A percentile compares a stretch with the other conserved stretches of the same genome.
Evolutionary conservation across 92 coral and sea anemone genomes (phyloP).

Genomic region (Epizoanthus fatuus): DNA sequence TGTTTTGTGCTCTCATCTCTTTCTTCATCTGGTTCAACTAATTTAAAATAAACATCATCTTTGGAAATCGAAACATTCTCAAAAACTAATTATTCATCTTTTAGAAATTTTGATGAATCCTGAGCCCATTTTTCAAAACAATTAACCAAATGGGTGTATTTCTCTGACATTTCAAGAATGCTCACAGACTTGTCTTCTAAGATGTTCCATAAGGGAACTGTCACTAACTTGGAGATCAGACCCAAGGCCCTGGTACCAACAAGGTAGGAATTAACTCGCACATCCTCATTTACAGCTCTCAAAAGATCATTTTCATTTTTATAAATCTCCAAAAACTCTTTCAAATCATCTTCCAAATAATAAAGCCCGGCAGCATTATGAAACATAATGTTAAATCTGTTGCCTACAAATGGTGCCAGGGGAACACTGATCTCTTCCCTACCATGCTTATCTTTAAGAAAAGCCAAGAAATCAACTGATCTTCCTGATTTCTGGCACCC

Average conservation of each 20-base stretch:
- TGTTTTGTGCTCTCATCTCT: constrained; percentile 28
- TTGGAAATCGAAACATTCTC: background rate
- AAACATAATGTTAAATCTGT: constrained; percentile 47
- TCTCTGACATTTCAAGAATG: constrained; percentile 35
- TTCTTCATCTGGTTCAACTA: background rate
- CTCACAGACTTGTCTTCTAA: constrained; percentile 24
- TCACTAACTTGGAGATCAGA: constrained; percentile 24
- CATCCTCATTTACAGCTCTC: constrained; percentile 9
- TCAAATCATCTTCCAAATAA: constrained; percentile 16
- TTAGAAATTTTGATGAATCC: constrained; percentile 26
- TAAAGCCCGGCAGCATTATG: constrained; percentile 27
- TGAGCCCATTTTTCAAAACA: constrained; percentile 8
- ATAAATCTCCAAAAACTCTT: constrained; percentile 15
- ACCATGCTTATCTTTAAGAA: background rate
- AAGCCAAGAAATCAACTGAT: constrained; percentile 18
- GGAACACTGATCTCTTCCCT: constrained; percentile 34
- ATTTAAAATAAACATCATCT: constrained; percentile 15
- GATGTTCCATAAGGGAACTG: constrained; percentile 33
- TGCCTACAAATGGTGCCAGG: constrained; percentile 34
- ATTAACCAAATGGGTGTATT: background rate
- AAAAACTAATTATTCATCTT: constrained; percentile 6
- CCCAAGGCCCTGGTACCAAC: constrained; percentile 37
- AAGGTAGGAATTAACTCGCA: constrained; percentile 12
- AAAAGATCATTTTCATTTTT: constrained; percentile 34
- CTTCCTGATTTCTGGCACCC: constrained; percentile 53